Evolutionary conservation across 2,797 vertebrate species (phyloP).

Genomic region (Liasis olivaceus): DNA sequence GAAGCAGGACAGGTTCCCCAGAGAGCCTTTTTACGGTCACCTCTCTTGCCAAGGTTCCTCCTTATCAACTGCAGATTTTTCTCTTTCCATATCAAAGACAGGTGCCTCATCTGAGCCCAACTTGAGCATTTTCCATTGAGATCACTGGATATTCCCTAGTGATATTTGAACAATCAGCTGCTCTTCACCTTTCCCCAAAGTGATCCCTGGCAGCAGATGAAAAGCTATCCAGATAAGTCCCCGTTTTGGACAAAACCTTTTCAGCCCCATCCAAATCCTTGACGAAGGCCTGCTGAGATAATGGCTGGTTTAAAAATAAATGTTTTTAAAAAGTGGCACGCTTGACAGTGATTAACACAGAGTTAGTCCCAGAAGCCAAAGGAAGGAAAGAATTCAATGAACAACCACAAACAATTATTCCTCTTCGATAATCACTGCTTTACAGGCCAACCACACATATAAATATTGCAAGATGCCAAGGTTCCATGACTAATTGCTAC

Average conservation of each 20-base stretch:
- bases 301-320: constrained; percentile 47
- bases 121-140: background rate
- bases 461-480: constrained; percentile 65
- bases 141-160: background rate
- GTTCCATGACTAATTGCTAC: constrained; percentile 66
- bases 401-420: constrained; percentile 68
- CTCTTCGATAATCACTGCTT: constrained; percentile 70
- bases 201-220: background rate
- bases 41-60: constrained; percentile 3
- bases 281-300: constrained; percentile 36
- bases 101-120: accelerated
- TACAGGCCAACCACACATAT: constrained; percentile 64
- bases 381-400: constrained; percentile 47
- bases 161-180: background rate
- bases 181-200: background rate
- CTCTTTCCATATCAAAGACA: constrained; percentile 21
- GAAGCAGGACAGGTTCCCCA: background rate
- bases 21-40: background rate
- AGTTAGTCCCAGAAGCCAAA: constrained; percentile 54
- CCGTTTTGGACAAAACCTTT: background rate
- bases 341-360: constrained; percentile 51
- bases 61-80: background rate
- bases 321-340: constrained; percentile 45
- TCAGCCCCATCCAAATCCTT: background rate
- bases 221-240: accelerated